Percentiles rank a stretch among this genome's conserved stretches.
phyloP scores from a whole-genome alignment of 2,888 invertebrate genomes.

The Cryptophagus acutangulus region DNA sequence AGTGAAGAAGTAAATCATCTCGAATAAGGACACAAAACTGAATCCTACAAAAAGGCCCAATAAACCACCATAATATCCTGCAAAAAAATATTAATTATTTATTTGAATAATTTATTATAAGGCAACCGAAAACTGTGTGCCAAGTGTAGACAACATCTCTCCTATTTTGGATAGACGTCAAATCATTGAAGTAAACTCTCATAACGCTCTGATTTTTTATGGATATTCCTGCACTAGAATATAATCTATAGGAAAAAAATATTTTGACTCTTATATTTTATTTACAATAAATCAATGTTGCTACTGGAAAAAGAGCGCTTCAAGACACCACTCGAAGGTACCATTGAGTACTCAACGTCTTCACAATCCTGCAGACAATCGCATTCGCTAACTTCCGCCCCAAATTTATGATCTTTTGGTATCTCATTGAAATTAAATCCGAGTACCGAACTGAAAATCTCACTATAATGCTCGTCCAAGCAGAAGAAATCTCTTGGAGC shows the following conservation, averaged over 20 bases:
- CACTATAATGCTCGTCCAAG: no score
- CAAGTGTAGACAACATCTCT: slow-evolving; percentile 64
- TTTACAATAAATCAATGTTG: slow-evolving; percentile 28
- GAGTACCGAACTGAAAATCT: slow-evolving; percentile 46
- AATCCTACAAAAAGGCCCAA: slow-evolving; percentile 66
- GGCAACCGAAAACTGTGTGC: slow-evolving; percentile 64
- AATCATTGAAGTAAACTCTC: slow-evolving; percentile 62
- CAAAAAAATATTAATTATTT: slow-evolving; percentile 38
- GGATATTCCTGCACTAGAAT: no score
- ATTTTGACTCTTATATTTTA: not conserved
- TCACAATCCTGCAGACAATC: slow-evolving; percentile 62
- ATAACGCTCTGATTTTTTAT: slow-evolving; percentile 55
- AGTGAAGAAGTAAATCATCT: slow-evolving; percentile 59
- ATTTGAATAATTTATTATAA: not conserved
- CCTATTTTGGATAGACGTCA: slow-evolving; percentile 62
- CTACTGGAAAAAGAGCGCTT: slow-evolving; percentile 24
- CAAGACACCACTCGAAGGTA: slow-evolving; percentile 52
- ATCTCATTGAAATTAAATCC: slow-evolving; percentile 27
- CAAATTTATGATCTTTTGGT: slow-evolving; percentile 7
- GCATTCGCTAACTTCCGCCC: slow-evolving; percentile 38
- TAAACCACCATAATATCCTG: slow-evolving; percentile 68
- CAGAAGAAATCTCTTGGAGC: no score
- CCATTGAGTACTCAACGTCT: slow-evolving; percentile 57
- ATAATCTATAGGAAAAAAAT: slow-evolving; percentile 5
- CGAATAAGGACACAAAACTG: slow-evolving; percentile 63